Evolutionary conservation across 2,888 invertebrate species (phyloP), one percentile per base, ranked within the genome.

Genomic region (Branchellion lobata): DNA sequence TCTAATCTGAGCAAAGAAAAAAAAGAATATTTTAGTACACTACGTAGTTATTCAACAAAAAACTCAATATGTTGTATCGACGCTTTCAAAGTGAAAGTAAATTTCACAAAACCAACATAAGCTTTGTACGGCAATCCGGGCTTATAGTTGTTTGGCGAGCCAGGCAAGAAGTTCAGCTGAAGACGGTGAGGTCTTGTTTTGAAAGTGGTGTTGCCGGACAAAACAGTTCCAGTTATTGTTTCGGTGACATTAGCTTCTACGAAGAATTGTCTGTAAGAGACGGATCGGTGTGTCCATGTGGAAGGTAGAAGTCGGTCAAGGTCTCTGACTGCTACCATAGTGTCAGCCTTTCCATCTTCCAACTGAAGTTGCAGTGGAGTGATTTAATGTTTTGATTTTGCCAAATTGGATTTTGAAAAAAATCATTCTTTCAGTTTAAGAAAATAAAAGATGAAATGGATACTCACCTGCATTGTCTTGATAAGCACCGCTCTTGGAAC

Each of bases 211-310:
- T 47, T 71, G 11, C 47, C 69, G 5, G 24, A 24, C 68, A 79
- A 33, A 5, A 75, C 53, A 29, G 40, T 36, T 33, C 75, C 74
- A 29, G 79, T 79, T 31, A 68, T 61, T 29, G 74, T 61, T 75
- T 79, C 79, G 21, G 73, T 79, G 31, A 79, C 75, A 31, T 79
- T 29, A 0, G 75, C 74, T 51, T 53, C n/a, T 21, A 79, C 47
- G 40, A 47, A 31, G 1, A 79, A 29, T 34, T 14, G 18, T 61
- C 24, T 31, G 65, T 34, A 74, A 18, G 29, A 18, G 14, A 27
- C 74, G 27, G n/a, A 18, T 21, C 11, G 24, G 3, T 36, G 27
- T n/a, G 31, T 65, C 69, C n/a, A n/a, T 69, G 57, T 21, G 61
- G 24, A 11, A n/a, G 77, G 68, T 14, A 68, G 34, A 0, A 71